These are phyloP conservation scores for Periophthalmus modestus DNA, from an alignment of 2,113 vertebrate species.

Conservation along the genomic window DNA sequence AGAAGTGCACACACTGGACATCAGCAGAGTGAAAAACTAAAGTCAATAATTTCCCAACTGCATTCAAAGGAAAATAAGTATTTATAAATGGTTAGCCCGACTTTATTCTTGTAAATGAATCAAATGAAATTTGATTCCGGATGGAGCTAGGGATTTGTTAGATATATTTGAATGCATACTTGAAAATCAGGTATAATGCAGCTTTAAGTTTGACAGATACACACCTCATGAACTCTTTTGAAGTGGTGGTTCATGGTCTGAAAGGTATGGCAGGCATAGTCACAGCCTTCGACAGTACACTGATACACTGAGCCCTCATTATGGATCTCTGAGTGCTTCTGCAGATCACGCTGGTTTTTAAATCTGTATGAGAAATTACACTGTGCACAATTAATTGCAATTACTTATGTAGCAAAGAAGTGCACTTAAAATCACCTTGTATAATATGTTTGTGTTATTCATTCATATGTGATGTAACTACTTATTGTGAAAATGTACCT, in stretches of 20 bases:
- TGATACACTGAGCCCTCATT: constrained; percentile 77
- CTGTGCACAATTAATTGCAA: not conserved
- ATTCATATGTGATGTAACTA: not conserved
- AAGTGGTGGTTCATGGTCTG: constrained; percentile 70
- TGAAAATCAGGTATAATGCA: not conserved
- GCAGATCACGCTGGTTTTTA: constrained; percentile 77
- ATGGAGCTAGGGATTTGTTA: not conserved
- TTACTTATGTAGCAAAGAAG: not conserved
- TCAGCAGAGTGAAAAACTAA: too few relatives aligned
- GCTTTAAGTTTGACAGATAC: constrained; percentile 7
- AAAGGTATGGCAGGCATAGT: constrained; percentile 71
- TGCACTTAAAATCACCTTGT: not conserved
- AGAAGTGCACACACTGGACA: too few relatives aligned
- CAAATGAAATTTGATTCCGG: too few relatives aligned
- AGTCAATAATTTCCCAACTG: not conserved
- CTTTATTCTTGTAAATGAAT: too few relatives aligned
- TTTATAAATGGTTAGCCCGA: too few relatives aligned
- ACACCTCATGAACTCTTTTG: constrained; percentile 72
- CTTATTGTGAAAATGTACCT: constrained; percentile 38
- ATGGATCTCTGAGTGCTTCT: constrained; percentile 79
- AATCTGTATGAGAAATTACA: constrained; percentile 63
- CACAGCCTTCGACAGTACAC: constrained; percentile 78
- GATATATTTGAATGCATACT: too few relatives aligned
- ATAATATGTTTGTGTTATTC: not conserved
- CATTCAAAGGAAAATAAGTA: not conserved